Base-by-base conservation (phyloP, 1,140 invertebrate species). In the Bombus haemorrhoidalis region DNA sequence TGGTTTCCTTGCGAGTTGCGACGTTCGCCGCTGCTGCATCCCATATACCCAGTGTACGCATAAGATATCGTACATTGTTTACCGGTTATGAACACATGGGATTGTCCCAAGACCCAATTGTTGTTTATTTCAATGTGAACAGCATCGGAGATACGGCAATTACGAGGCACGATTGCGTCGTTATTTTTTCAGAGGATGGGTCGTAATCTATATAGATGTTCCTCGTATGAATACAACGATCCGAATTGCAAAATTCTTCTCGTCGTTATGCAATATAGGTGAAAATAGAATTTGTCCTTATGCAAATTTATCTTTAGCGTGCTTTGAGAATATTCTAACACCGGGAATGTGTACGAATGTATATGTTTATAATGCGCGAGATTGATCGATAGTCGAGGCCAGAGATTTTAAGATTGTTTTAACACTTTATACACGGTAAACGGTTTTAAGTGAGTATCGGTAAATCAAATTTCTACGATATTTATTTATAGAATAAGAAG, bases 1-100 rank as follows among this genome's bases (percentile, higher is more conserved):
- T 86, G 87, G 88, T 84, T 83, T 86, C 72, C 81, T 83, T 76
- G 79, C 78, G 87, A 89, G 73, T 81, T 80, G 77, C 88, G 83
- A 88, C 75, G 83, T 78, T 80, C 87, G 71, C 66, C 41, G 68
- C 41, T 18, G 69, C n/a, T 64, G 74, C 69, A 86, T 85, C 74
- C 57, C 39, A 62, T 74, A 75, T 85, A 80, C 80, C 34, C 32
- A 66, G 81, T 69, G 85, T 64, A 71, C 85, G 74, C 81, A 73
- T 86, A 86, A 78, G 81, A 86, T 83, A 75, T 86, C 62, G 69
- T 66, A 73, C 78, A 74, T 66, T 81, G 84, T 85, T 85, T 59
- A 74, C 15, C 78, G 59, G 75, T 47, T 72, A 80, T 68, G 62
- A 68, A 37, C 76, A 37, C 37, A 69, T 32, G 47, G 82, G 74